These are phyloP conservation scores for Thymelicus lineola DNA, from an alignment of 2,888 invertebrate species.

Conservation along the genomic window DNA sequence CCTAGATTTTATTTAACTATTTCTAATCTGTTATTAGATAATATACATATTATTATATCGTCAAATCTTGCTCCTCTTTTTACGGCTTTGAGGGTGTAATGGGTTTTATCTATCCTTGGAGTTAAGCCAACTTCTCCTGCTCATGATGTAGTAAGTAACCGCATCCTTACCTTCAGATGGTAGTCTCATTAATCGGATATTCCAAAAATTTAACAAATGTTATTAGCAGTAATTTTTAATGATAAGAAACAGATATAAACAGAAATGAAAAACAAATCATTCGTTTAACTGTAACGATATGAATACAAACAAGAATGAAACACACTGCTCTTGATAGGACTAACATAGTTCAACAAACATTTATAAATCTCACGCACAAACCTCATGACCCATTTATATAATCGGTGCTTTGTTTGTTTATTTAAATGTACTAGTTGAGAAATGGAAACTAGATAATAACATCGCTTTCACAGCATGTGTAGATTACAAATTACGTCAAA, in stretches of 20 bases:
- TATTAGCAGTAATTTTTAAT: too few relatives aligned
- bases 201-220: too few relatives aligned
- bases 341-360: constrained; percentile 9
- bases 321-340: constrained; percentile 15
- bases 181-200: too few relatives aligned
- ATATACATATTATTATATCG: too few relatives aligned
- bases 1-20: constrained; percentile 36
- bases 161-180: too few relatives aligned
- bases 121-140: too few relatives aligned
- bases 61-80: too few relatives aligned
- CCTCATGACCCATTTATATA: constrained; percentile 18
- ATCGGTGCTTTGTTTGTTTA: constrained; percentile 30
- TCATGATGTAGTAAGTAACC: too few relatives aligned
- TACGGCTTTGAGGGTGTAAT: not conserved
- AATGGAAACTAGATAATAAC: constrained; percentile 29
- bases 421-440: constrained; percentile 28
- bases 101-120: not conserved
- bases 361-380: constrained; percentile 25
- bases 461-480: constrained; percentile 5
- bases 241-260: too few relatives aligned
- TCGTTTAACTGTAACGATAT: too few relatives aligned
- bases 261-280: too few relatives aligned
- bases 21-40: too few relatives aligned
- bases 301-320: not conserved
- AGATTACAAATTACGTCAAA: constrained; percentile 25